Evolutionary conservation across 2,888 invertebrate species (phyloP), one percentile per base, ranked within the genome.

Genomic region (Thereva unica): DNA sequence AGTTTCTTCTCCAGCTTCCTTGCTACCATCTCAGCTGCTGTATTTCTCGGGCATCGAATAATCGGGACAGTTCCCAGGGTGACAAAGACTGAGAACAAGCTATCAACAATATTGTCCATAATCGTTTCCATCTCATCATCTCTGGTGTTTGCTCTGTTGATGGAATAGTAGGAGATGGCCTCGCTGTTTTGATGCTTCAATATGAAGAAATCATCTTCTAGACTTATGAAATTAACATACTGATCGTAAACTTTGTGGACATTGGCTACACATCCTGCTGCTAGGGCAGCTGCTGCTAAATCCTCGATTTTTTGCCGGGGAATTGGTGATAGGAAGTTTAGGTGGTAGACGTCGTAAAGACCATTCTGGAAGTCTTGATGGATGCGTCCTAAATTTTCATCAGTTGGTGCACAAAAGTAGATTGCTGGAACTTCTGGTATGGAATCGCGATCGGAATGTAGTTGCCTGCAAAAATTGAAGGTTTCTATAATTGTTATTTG

Each of bases 351-450:
- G 76, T 98, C 98, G 78, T 99, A 99, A 9, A 94, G 83, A 44
- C 92, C 91, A 80, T 89, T 92, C 71, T 91, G 90, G 64, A 94
- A 84, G 79, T 94, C 95, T 82, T 95, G 93, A 70, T 92, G 90
- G 71, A 99, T 96, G 71, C 97, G 86, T 54, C 91, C 92, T 49
- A 99, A 85, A 82, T 99, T 99, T 78, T 98, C 97, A 76, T 97
- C 95, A 8, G 92, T 91, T 3, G 99, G 97, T 71, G 93, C 87
- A 80, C 98, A 96, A 81, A 99, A 98, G 80, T 99, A 99, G 45
- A 99, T 90, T 0, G 97, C 97, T 55, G 99, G 98, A 2, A 98
- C 98, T 83, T 99, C 99, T 5, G 97, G 97, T 75, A 99, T 95
- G n/a, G 90, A 86, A 78, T 93, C 93, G 68, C 93, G 85, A 77